These are phyloP conservation scores for Lordiphosa clarofinis DNA, from an alignment of 1,140 invertebrate genomes.

Conservation along the genomic window DNA sequence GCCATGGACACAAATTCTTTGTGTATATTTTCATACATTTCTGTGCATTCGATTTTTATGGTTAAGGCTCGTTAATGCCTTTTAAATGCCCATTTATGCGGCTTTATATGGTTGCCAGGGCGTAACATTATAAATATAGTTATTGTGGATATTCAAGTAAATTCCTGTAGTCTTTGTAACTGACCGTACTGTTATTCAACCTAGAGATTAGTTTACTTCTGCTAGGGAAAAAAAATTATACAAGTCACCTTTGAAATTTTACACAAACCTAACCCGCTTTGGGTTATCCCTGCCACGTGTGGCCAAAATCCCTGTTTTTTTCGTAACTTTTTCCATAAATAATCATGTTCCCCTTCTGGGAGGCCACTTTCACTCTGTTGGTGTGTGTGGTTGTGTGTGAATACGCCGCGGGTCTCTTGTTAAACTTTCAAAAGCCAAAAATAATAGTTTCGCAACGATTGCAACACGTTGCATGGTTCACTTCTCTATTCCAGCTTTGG, in stretches of 20 bases:
- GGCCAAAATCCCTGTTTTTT: not conserved
- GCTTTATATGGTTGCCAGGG: not conserved
- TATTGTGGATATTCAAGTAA: not conserved
- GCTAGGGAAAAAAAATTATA: not conserved
- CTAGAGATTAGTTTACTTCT: conserved; percentile 4
- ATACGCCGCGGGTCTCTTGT: conserved; percentile 10
- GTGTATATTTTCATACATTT: conserved; percentile 1
- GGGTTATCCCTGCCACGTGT: conserved; percentile 10
- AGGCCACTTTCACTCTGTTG: not conserved
- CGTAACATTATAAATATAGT: not conserved
- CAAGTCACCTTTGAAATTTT: no score
- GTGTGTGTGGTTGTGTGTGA: not conserved
- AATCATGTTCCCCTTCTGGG: conserved; percentile 4
- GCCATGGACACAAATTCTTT: conserved; percentile 11
- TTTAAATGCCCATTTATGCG: conserved; percentile 10
- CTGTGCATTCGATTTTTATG: not conserved
- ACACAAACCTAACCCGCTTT: conserved; percentile 4
- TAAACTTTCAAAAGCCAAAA: conserved; percentile 15
- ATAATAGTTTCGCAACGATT: conserved; percentile 16
- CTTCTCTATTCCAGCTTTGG: conserved; percentile 2
- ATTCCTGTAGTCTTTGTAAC: not conserved
- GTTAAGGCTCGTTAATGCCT: conserved; percentile 17
- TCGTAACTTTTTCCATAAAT: not conserved
- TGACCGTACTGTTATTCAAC: no score
- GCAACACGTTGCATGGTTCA: conserved; percentile 10